Evolutionary conservation across 2,113 vertebrate genomes (phyloP).

Genomic region (Lucifuga dentata): DNA sequence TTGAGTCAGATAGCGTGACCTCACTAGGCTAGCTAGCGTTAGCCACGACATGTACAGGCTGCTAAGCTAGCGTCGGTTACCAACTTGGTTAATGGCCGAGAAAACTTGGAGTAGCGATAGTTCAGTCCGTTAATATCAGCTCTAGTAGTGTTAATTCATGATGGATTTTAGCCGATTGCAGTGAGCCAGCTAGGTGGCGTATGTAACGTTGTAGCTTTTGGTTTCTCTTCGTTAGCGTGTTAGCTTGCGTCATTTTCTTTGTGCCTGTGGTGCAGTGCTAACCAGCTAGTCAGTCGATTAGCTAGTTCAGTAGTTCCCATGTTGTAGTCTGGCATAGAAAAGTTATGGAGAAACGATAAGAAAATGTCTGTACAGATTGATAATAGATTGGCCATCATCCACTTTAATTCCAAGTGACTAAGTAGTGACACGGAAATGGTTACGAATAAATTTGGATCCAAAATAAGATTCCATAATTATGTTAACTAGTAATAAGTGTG

Average conservation of each 20-base stretch:
- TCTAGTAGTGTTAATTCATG: too few species aligned
- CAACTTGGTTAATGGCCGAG: neutral
- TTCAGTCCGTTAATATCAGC: neutral
- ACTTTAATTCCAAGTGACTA: too few species aligned
- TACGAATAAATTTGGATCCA: too few species aligned
- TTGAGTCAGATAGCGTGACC: slow-evolving; percentile 53
- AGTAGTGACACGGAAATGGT: too few species aligned
- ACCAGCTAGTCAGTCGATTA: slow-evolving; percentile 35
- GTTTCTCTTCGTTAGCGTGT: slow-evolving; percentile 44
- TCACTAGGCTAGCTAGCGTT: slow-evolving; percentile 40
- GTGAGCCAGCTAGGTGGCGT: too few species aligned
- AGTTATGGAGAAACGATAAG: too few species aligned
- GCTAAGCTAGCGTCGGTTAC: slow-evolving; percentile 33
- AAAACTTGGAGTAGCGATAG: neutral
- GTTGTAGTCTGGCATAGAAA: too few species aligned
- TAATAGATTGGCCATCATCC: too few species aligned
- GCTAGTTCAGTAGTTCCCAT: slow-evolving; percentile 49
- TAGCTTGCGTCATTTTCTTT: slow-evolving; percentile 71
- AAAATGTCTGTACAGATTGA: too few species aligned
- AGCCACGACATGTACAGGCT: slow-evolving; percentile 6
- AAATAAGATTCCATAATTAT: too few species aligned
- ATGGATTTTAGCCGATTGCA: too few species aligned
- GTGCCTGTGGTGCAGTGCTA: slow-evolving; percentile 62
- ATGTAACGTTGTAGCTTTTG: slow-evolving; percentile 6
- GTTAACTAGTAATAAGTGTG: too few species aligned